A percentile compares a stretch with the other conserved stretches of the same genome.
Conservation (phyloP, 1,140 invertebrate species). For the Lerema accius region DNA sequence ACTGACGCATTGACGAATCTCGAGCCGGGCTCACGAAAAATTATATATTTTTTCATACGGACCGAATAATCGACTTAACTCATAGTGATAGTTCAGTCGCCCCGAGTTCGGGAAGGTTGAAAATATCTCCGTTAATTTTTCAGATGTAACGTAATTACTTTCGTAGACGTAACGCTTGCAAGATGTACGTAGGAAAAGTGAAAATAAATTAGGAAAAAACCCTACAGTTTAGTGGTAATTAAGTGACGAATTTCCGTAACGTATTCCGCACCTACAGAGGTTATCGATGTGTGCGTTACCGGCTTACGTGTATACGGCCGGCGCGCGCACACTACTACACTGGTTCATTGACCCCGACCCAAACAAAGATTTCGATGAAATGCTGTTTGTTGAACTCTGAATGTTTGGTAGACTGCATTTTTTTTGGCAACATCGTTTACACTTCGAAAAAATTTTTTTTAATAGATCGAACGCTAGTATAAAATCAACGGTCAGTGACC, state of each 20-base stretch:
- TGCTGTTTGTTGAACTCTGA: slow-evolving; percentile 79
- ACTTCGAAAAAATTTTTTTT: slow-evolving; percentile 34
- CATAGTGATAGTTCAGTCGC: slow-evolving; percentile 78
- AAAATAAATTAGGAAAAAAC: slow-evolving; percentile 46
- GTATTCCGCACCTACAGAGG: slow-evolving; percentile 42
- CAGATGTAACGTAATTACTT: slow-evolving; percentile 47
- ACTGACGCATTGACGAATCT: slow-evolving; percentile 79
- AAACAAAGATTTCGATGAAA: slow-evolving; percentile 82
- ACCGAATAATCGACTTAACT: slow-evolving; percentile 77
- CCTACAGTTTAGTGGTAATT: slow-evolving; percentile 59
- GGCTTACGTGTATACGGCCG: slow-evolving; percentile 45
- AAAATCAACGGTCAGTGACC: slow-evolving; percentile 44
- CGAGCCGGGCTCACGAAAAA: slow-evolving; percentile 74
- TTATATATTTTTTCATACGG: slow-evolving; percentile 77
- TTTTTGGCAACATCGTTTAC: slow-evolving; percentile 60
- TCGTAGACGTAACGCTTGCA: slow-evolving; percentile 10
- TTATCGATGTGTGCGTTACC: slow-evolving; percentile 58
- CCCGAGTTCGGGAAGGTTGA: slow-evolving; percentile 46
- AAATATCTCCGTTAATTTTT: slow-evolving; percentile 46
- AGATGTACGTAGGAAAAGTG: slow-evolving; percentile 33
- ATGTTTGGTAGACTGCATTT: slow-evolving; percentile 59
- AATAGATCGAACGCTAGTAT: slow-evolving; percentile 8
- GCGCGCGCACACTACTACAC: slow-evolving; percentile 64
- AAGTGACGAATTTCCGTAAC: slow-evolving; percentile 63
- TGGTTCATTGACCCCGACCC: slow-evolving; percentile 74